These are phyloP conservation scores for Aphis gossypii DNA, from an alignment of 1,140 invertebrate genomes.

Conservation along the genomic window DNA sequence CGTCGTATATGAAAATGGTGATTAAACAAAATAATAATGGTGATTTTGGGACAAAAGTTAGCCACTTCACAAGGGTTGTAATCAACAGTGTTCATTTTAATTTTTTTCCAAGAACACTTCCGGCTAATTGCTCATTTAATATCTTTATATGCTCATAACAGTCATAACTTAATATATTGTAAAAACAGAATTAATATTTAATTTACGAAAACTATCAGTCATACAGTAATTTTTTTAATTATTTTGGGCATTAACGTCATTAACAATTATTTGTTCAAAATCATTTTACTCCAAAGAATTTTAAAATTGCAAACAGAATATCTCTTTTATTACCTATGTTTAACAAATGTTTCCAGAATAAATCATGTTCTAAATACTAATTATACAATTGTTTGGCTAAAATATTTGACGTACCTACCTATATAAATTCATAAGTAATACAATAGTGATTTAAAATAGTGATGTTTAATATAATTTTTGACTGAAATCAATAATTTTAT, in stretches of 20 bases:
- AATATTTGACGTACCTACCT: not conserved
- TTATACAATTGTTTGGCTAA: not conserved
- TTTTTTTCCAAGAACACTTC: not conserved
- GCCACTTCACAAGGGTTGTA: not conserved
- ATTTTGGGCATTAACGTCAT: no score
- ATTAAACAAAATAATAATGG: not conserved
- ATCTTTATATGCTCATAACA: no score
- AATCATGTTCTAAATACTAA: not conserved
- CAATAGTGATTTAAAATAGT: not conserved
- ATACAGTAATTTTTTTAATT: no score
- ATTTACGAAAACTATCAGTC: not conserved
- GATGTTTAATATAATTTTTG: not conserved
- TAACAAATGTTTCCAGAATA: constrained; percentile 5
- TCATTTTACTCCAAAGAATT: not conserved
- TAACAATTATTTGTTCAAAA: no score
- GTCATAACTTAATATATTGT: not conserved
- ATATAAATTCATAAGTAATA: not conserved
- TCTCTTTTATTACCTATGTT: not conserved
- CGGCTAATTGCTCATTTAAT: not conserved
- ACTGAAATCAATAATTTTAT: not conserved
- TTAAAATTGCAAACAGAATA: not conserved
- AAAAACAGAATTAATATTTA: not conserved
- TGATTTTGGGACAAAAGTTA: not conserved
- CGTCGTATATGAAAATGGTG: not conserved
- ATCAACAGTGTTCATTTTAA: not conserved